Base-by-base conservation (phyloP, 2,113 vertebrate genomes). In the Thalassoma bifasciatum region DNA sequence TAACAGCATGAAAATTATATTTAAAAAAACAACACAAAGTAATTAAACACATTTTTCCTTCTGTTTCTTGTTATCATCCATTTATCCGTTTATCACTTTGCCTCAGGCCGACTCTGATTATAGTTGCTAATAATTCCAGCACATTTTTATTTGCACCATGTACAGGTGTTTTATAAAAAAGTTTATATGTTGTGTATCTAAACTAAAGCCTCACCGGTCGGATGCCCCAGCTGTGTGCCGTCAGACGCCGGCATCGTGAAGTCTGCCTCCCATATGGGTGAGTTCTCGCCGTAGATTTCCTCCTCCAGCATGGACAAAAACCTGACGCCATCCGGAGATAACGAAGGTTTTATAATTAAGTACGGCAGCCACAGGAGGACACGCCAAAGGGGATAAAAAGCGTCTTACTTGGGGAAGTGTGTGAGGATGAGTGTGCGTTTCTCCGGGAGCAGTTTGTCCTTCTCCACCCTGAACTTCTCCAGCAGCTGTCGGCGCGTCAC, bases 281-380 rank as follows among this genome's bases (percentile, higher is more conserved):
- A 99, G 87, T 96, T 99, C 66, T 97, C 96, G 0, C 98, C 98
- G 0, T 99, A 99, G 86, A 99, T 98, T 89, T 99, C 98, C 88
- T 99, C 98, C 86, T 99, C 98, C 60, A 99, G 91, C 98, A 99
- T 99, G n/a, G 98, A 99, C 71, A 99, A 93, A 86, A 99, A 99
- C 88, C 98, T 99, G 84, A n/a, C 56, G 13, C 72, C 47, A 60
- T 13, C 50, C 17, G 66, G n/a, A 0, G 7, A n/a, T n/a, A n/a
- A n/a, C n/a, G 7, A 17, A 13, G 10, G 38, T 23, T 5, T 13
- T 17, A 60, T 14, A 38, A 9, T 5, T 14, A 19, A 26, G 16
- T 34, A 17, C 16, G 17, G 26, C 10, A 16, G 10, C 21, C 3
- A 12, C 19, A 19, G 1, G 14, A 9, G 17, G n/a, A 49, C 7